These are phyloP conservation scores for Drosophila asahinai DNA, from an alignment of 1,140 invertebrate genomes.

Conservation along the genomic window DNA sequence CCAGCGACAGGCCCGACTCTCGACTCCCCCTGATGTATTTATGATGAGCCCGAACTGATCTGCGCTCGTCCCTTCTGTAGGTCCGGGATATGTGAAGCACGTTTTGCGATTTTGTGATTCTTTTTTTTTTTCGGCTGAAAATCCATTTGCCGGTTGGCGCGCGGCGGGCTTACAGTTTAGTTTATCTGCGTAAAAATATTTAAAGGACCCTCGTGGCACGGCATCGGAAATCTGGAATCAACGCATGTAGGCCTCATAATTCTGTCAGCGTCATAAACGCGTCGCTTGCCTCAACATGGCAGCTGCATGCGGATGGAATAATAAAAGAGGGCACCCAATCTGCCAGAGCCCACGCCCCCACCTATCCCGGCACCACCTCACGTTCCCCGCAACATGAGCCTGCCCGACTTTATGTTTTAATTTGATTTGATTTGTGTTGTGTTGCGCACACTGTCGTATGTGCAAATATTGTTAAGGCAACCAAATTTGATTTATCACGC, in stretches of 20 bases:
- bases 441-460: slow-evolving; percentile 73
- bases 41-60: slow-evolving; percentile 67
- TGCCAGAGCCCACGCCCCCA: slow-evolving; percentile 9
- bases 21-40: slow-evolving; percentile 72
- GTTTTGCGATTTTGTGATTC: slow-evolving; percentile 76
- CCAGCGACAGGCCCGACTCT: slow-evolving; percentile 13
- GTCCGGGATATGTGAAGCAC: slow-evolving; percentile 74
- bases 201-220: slow-evolving; percentile 66
- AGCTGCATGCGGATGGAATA: slow-evolving; percentile 77
- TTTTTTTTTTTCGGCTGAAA: slow-evolving; percentile 64
- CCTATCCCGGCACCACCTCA: slow-evolving; percentile 1
- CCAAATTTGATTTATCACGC: slow-evolving; percentile 81
- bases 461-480: slow-evolving; percentile 82
- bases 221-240: slow-evolving; percentile 79
- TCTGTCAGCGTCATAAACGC: slow-evolving; percentile 83
- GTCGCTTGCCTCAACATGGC: slow-evolving; percentile 78
- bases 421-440: slow-evolving; percentile 85
- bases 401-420: slow-evolving; percentile 79
- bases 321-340: slow-evolving; percentile 72
- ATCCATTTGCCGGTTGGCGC: slow-evolving; percentile 68
- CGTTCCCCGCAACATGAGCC: slow-evolving; percentile 41
- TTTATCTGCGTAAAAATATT: slow-evolving; percentile 82
- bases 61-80: slow-evolving; percentile 1
- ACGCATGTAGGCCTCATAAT: slow-evolving; percentile 83
- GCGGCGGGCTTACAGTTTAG: slow-evolving; percentile 73